Evolutionary conservation across 2,797 vertebrate species (phyloP).

Genomic region (Mallotus villosus): DNA sequence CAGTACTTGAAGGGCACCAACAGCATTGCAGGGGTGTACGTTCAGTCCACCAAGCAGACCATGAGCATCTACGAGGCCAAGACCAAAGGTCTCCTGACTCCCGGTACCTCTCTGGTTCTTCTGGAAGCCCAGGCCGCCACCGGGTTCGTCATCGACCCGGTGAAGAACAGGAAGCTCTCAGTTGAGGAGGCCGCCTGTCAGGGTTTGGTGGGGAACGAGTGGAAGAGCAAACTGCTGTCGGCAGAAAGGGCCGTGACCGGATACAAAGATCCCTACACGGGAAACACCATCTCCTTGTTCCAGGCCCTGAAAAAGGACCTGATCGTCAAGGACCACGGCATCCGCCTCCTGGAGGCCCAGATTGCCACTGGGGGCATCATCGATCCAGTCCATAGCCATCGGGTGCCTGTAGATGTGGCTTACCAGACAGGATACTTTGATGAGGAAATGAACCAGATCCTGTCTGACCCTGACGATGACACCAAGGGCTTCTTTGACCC

Average conservation of each 20-base stretch:
- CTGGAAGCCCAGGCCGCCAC: slow-evolving; percentile 38
- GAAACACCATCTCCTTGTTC: too few relatives aligned
- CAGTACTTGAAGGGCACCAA: slow-evolving; percentile 71
- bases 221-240: too few relatives aligned
- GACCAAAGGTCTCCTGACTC: slow-evolving; percentile 28
- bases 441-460: slow-evolving; percentile 66
- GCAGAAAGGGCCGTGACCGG: too few relatives aligned
- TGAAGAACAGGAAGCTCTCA: slow-evolving; percentile 33
- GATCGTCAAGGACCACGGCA: too few relatives aligned
- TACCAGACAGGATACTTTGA: slow-evolving; percentile 75
- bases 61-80: slow-evolving; percentile 32
- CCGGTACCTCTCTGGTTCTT: slow-evolving; percentile 34
- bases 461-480: slow-evolving; percentile 43
- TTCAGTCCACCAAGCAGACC: slow-evolving; percentile 25
- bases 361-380: slow-evolving; percentile 77
- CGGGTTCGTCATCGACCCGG: slow-evolving; percentile 36
- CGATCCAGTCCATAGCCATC: slow-evolving; percentile 71
- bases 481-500: slow-evolving; percentile 73
- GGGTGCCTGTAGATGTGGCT: slow-evolving; percentile 74
- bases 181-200: slow-evolving; percentile 29
- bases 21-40: slow-evolving; percentile 56
- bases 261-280: too few relatives aligned
- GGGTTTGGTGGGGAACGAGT: slow-evolving; percentile 21
- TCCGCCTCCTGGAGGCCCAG: slow-evolving; percentile 47
- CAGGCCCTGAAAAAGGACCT: too few relatives aligned